Evolutionary conservation across 2,888 invertebrate genomes (phyloP).

Genomic region (Sepioteuthis lessoniana): DNA sequence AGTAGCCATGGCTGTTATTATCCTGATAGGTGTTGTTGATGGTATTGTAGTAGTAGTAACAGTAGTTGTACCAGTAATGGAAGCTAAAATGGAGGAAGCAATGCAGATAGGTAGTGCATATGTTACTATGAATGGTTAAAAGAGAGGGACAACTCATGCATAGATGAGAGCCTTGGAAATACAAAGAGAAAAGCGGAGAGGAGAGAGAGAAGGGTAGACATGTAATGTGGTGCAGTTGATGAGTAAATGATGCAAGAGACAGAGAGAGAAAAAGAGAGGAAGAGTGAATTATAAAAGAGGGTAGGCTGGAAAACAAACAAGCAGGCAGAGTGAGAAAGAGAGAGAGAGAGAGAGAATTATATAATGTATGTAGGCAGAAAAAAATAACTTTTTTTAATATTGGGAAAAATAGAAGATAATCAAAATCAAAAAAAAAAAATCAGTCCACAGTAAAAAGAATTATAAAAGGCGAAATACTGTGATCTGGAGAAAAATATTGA

Average conservation of each 20-base stretch:
- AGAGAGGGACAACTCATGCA: neutral
- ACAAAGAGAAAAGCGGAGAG: neutral
- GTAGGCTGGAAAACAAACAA: neutral
- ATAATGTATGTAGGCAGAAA: neutral
- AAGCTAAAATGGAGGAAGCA: neutral
- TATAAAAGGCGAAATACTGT: neutral
- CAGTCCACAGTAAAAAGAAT: neutral
- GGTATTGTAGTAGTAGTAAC: neutral
- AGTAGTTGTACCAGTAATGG: neutral
- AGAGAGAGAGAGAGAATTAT: neutral
- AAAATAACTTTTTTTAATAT: neutral
- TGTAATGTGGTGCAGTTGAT: neutral
- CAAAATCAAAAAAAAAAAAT: neutral
- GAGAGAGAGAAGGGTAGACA: neutral
- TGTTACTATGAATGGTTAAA: neutral
- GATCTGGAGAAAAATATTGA: neutral
- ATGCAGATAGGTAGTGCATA: constrained; percentile 17
- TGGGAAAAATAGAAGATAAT: neutral
- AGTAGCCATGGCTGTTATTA: neutral
- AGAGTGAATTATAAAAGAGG: neutral
- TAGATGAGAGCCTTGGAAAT: neutral
- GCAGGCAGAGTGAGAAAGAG: neutral
- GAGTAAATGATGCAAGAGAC: neutral
- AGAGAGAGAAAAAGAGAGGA: neutral
- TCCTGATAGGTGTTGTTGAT: neutral